Base-by-base conservation (phyloP, 2,888 invertebrate species). In the Antheraea yamamai region DNA sequence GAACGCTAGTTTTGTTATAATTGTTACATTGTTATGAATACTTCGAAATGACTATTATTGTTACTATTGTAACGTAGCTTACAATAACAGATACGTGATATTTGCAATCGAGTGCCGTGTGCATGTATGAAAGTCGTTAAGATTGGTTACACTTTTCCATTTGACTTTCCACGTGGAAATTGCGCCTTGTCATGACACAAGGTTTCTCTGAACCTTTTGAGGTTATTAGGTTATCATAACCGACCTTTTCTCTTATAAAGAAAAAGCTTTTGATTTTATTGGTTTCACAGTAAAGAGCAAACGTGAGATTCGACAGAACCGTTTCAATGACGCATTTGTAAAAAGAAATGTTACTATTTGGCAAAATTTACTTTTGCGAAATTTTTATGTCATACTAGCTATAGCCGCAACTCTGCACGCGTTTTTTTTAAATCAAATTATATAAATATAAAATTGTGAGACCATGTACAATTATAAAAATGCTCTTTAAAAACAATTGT, bases 141-240 rank as follows among this genome's bases (percentile, higher is more conserved):
- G 90, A 91, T 88, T 89, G 87, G 91, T 89, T 92, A 91, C 91
- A 91, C 91, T 93, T 93, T 90, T 88, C 90, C 88, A 88, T 92
- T 93, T 91, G 93, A 90, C 91, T 94, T 93, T 92, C 85, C 85
- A 89, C 85, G 86, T 88, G 87, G 88, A 90, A 90, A 93, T 92
- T 91, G 91, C 91, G 89, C 89, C 89, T 94, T 93, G 92, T 92
- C 94, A 94, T 93, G 94, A 92, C 92, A 93, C 83, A 82, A 84
- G 87, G 84, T 86, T 83, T 84, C 83, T 87, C 81, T 82, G 83
- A 86, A 87, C 85, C 87, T 88, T 91, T 91, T 87, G 85, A 88
- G 92, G 91, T 91, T 90, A 92, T 92, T 90, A 88, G 92, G 92
- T 92, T 92, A 91, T 90, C 87, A 88, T 86, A 86, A 85, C 84